phyloP scores from a whole-genome alignment of 2,888 invertebrate genomes.

The Aromia moschata region DNA sequence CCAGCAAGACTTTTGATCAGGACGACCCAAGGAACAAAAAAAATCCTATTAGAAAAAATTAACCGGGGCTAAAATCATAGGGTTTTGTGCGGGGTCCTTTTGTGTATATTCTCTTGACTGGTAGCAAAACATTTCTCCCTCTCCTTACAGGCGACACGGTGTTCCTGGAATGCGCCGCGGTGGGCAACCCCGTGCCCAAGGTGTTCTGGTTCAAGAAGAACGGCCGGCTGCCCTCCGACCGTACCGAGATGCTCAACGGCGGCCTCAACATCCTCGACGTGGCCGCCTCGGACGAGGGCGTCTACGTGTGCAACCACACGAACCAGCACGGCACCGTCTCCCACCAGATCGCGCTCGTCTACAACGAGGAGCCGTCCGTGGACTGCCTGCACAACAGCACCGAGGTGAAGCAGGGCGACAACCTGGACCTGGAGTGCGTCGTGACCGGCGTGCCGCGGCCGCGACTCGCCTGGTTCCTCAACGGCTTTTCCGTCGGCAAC shows the following conservation, averaged over 20 bases:
- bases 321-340: constrained; percentile 66
- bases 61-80: too few species aligned
- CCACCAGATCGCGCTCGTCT: constrained; percentile 67
- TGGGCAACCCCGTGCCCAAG: constrained; percentile 74
- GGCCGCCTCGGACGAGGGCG: constrained; percentile 73
- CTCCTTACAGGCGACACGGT: constrained; percentile 69
- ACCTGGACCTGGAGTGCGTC: constrained; percentile 67
- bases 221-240: constrained; percentile 65
- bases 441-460: constrained; percentile 80
- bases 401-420: constrained; percentile 65
- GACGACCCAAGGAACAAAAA: too few species aligned
- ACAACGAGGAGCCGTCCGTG: constrained; percentile 65
- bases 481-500: constrained; percentile 75
- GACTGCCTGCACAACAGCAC: constrained; percentile 58
- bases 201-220: constrained; percentile 74
- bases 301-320: constrained; percentile 80
- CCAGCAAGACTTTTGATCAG: too few species aligned
- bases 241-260: constrained; percentile 65
- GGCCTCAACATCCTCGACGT: constrained; percentile 71
- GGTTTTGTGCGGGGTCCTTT: too few species aligned
- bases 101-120: too few species aligned
- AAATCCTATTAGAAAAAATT: too few species aligned
- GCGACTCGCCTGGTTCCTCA: constrained; percentile 83
- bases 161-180: constrained; percentile 76
- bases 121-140: too few species aligned